Evolutionary conservation across 2,113 vertebrate species (phyloP).

Genomic region (Brachypteracias leptosomus): DNA sequence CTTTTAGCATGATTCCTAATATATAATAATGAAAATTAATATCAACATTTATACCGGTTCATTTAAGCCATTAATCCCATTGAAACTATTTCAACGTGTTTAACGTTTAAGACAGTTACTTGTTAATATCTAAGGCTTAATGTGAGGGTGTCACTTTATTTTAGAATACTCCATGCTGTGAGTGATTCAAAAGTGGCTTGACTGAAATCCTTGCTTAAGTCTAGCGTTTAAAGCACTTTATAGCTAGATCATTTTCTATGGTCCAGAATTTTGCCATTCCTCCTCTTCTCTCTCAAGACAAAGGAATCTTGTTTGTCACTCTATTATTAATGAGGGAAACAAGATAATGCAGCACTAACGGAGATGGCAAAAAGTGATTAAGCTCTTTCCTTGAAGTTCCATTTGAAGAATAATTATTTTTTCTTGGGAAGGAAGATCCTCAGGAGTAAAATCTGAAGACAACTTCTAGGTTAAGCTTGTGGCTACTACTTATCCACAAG

Average conservation of each 20-base stretch:
- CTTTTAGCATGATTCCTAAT: background rate
- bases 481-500: background rate
- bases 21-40: background rate
- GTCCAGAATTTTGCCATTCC: background rate
- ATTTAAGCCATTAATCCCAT: constrained; percentile 8
- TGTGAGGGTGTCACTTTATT: background rate
- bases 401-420: background rate
- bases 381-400: background rate
- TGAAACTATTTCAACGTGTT: background rate
- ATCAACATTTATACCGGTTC: background rate
- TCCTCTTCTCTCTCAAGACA: background rate
- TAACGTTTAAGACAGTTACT: background rate
- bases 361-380: background rate
- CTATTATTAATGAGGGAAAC: background rate
- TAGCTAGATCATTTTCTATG: background rate
- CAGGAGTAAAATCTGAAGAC: background rate
- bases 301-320: background rate
- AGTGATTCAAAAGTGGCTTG: background rate
- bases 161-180: background rate
- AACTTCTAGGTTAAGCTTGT: background rate
- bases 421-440: background rate
- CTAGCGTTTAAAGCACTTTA: background rate
- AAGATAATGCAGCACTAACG: background rate
- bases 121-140: constrained; percentile 22
- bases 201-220: background rate